phyloP scores from a whole-genome alignment of 2,888 invertebrate species.

The Caenorhabditis plicata region DNA sequence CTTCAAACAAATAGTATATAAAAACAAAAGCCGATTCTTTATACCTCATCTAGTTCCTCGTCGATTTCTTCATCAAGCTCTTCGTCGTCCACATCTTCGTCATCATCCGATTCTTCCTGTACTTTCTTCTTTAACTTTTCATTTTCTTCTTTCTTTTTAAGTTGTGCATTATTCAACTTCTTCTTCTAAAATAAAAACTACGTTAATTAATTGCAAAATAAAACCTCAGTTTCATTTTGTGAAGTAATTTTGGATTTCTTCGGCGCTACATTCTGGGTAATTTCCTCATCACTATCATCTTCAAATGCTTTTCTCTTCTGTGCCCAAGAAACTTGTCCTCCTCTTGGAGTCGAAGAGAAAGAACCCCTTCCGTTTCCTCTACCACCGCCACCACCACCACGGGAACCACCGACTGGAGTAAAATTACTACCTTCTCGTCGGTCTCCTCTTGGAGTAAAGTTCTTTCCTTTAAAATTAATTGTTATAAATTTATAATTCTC shows the following conservation, averaged over 20 bases:
- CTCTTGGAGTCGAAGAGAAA: too few species aligned
- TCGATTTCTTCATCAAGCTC: constrained; percentile 39
- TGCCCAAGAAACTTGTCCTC: too few species aligned
- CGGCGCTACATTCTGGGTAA: constrained; percentile 3
- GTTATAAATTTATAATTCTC: too few species aligned
- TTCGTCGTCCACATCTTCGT: constrained; percentile 30
- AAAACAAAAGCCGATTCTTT: not conserved
- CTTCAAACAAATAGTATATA: constrained; percentile 1
- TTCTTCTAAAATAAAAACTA: not conserved
- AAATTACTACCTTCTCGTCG: constrained; percentile 41
- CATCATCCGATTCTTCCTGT: constrained; percentile 25
- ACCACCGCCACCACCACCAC: too few species aligned
- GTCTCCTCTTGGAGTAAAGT: constrained; percentile 13
- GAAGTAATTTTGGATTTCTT: not conserved
- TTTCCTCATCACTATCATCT: constrained; percentile 40
- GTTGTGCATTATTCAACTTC: not conserved
- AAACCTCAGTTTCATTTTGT: not conserved
- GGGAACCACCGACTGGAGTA: too few species aligned
- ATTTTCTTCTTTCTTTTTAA: too few species aligned
- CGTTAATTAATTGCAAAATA: not conserved
- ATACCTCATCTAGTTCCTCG: constrained; percentile 24
- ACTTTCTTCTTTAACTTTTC: not conserved
- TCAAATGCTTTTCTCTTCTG: constrained; percentile 30
- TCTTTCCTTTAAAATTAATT: constrained; percentile 16
- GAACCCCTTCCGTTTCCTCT: too few species aligned